A percentile compares a stretch with the other conserved stretches of the same genome.
Evolutionary conservation across 2,113 vertebrate genomes (phyloP).

Genomic region (Pipra filicauda): DNA sequence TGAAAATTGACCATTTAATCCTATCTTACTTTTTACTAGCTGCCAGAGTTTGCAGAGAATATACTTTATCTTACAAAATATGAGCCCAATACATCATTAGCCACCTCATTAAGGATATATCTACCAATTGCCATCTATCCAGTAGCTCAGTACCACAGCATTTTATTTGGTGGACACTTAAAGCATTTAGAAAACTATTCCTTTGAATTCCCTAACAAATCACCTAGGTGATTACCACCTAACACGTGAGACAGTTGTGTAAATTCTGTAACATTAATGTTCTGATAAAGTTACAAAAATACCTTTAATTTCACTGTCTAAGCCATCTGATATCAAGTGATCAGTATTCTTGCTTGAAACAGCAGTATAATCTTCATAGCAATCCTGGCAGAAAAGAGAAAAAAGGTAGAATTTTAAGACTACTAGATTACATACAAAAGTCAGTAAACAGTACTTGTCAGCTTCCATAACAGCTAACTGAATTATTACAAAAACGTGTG

Average conservation of each 20-base stretch:
- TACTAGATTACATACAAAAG: background rate
- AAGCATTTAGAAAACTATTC: background rate
- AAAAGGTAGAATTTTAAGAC: background rate
- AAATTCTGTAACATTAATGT: background rate
- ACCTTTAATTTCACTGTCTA: slow-evolving; percentile 83
- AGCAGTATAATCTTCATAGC: slow-evolving; percentile 77
- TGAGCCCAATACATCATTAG: background rate
- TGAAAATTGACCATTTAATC: background rate
- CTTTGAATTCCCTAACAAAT: background rate
- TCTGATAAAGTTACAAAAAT: slow-evolving; percentile 45
- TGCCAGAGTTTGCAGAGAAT: background rate
- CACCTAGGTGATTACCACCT: background rate
- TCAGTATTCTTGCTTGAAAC: slow-evolving; percentile 78
- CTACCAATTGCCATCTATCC: background rate
- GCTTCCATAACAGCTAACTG: background rate
- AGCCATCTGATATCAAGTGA: slow-evolving; percentile 75
- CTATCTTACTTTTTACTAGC: background rate
- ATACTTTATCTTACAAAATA: background rate
- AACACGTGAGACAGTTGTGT: background rate
- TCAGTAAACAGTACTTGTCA: background rate
- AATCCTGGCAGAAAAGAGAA: slow-evolving; percentile 74
- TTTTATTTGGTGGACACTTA: background rate
- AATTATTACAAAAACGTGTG: background rate
- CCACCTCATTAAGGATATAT: background rate
- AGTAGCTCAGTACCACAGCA: background rate